Evolutionary conservation across 30 jellyfish, hydroid and myxozoan species (phyloP).

Genomic region (Phacellophora camtschatica): DNA sequence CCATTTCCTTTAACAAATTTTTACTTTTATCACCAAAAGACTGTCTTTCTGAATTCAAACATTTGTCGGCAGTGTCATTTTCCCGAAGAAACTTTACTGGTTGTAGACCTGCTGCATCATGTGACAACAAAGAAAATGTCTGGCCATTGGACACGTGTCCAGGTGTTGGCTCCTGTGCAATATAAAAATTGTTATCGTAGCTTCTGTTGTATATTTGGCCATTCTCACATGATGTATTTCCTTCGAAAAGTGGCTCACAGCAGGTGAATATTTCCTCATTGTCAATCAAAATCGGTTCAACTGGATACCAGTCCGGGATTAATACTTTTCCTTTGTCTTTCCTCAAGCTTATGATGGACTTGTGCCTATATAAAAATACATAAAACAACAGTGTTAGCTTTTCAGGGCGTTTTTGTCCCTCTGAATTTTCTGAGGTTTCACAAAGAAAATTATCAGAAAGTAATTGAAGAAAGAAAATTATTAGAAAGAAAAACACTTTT

Average conservation of each 20-base stretch:
- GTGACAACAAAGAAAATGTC: neutral
- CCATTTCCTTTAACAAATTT: neutral
- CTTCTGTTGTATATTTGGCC: neutral
- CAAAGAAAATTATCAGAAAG: too few species aligned
- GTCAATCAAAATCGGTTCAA: slow-evolving; percentile 26
- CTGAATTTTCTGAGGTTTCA: too few species aligned
- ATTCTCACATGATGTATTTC: neutral
- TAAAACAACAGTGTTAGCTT: too few species aligned
- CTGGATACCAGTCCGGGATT: slow-evolving; percentile 29
- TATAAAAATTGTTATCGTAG: neutral
- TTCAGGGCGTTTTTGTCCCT: too few species aligned
- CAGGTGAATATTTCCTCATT: neutral
- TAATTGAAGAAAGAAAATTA: too few species aligned
- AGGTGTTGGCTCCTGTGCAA: neutral
- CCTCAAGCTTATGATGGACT: neutral
- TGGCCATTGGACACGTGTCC: neutral
- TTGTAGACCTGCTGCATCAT: neutral
- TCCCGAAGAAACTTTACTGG: too few species aligned
- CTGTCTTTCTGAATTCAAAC: too few species aligned
- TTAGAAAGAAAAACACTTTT: too few species aligned
- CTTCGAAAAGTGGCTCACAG: neutral
- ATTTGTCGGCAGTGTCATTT: too few species aligned
- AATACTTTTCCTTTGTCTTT: slow-evolving; percentile 13
- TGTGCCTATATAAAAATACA: neutral
- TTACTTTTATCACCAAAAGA: neutral